Evolutionary conservation across 2,113 vertebrate genomes (phyloP).

Genomic region (Chelonoidis abingdonii): DNA sequence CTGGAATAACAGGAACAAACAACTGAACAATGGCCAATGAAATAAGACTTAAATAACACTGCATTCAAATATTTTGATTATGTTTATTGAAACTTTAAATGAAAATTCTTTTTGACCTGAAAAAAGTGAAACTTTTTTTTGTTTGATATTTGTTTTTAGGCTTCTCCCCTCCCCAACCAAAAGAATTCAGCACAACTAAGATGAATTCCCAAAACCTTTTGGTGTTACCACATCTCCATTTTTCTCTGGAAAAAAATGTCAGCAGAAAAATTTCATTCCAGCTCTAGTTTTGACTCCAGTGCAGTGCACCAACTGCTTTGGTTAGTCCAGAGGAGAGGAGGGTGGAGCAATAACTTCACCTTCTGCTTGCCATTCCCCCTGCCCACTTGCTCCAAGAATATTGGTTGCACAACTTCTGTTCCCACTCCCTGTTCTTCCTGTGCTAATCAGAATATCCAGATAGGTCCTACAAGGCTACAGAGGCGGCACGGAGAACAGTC

Average conservation of each 20-base stretch:
- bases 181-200: too few species aligned
- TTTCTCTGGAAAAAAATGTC: neutral
- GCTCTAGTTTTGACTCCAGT: neutral
- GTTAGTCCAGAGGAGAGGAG: neutral
- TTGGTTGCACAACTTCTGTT: neutral
- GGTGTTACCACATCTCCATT: too few species aligned
- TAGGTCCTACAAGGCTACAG: rapidly evolving
- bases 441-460: neutral
- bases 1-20: slow-evolving; percentile 48
- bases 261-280: neutral
- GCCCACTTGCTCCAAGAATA: rapidly evolving
- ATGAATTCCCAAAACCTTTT: too few species aligned
- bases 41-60: neutral
- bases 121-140: too few species aligned
- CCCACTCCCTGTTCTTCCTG: neutral
- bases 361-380: neutral
- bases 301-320: rapidly evolving
- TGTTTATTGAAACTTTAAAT: too few species aligned
- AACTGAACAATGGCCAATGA: slow-evolving; percentile 49
- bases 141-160: too few species aligned
- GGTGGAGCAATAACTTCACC: neutral
- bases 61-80: too few species aligned
- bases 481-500: neutral
- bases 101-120: too few species aligned
- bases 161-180: too few species aligned